Evolutionary conservation across 2,113 vertebrate genomes (phyloP).

Genomic region (Notarius quadriscutis): DNA sequence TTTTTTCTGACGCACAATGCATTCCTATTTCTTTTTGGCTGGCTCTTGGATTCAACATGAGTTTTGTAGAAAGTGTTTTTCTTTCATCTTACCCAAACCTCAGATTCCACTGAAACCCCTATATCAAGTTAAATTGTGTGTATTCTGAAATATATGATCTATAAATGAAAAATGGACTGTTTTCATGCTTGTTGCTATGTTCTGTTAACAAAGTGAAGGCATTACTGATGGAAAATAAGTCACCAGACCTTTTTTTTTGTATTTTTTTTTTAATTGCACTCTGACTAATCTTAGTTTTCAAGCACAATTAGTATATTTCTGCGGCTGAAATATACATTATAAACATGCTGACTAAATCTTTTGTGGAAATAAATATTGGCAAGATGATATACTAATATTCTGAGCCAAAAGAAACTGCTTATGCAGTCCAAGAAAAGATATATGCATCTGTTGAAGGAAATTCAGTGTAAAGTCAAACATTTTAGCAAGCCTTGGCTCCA

Average conservation of each 20-base stretch:
- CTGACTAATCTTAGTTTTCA: not conserved
- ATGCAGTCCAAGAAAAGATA: slow-evolving; percentile 1
- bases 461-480: not conserved
- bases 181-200: not conserved
- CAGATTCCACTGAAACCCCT: slow-evolving; percentile 10
- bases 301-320: not conserved
- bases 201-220: not conserved
- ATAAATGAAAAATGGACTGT: not conserved
- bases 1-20: slow-evolving; percentile 6
- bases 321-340: not conserved
- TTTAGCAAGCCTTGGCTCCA: not conserved
- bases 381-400: not conserved
- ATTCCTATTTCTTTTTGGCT: slow-evolving; percentile 18
- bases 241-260: not conserved
- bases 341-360: slow-evolving; percentile 6
- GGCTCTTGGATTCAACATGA: slow-evolving; percentile 1
- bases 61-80: slow-evolving; percentile 4
- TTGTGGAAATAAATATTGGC: not conserved
- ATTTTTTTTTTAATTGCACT: not conserved
- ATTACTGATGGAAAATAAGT: not conserved
- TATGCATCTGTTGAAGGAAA: not conserved
- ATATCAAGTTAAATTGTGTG: not conserved
- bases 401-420: not conserved
- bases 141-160: not conserved
- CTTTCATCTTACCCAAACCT: not conserved